Evolutionary conservation across 2,113 vertebrate species (phyloP).

Genomic region (Strigops habroptila): DNA sequence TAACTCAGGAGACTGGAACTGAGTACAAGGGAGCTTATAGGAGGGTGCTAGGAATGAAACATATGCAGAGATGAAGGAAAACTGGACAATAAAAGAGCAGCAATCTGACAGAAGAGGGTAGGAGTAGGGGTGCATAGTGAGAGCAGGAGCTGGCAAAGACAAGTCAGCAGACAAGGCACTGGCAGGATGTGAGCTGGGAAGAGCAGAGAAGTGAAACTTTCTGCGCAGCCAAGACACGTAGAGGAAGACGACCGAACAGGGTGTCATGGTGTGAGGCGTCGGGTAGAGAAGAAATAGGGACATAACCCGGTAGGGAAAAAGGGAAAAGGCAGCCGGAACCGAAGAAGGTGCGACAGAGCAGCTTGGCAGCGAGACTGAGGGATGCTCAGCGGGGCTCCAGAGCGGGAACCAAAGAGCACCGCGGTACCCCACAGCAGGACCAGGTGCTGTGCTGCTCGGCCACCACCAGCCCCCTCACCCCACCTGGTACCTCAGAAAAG

Average conservation of each 20-base stretch:
- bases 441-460: background rate
- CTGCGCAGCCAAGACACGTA: background rate
- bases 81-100: background rate
- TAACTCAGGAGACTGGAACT: background rate
- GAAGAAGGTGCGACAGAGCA: too few species aligned
- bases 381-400: background rate
- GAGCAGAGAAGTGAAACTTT: background rate
- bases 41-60: background rate
- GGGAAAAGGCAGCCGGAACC: background rate
- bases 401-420: background rate
- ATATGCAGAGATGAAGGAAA: background rate
- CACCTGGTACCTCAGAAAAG: conserved; percentile 75
- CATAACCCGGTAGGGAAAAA: too few species aligned
- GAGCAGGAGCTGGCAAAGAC: background rate
- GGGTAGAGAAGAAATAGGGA: too few species aligned
- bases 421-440: background rate
- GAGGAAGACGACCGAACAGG: too few species aligned
- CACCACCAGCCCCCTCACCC: background rate
- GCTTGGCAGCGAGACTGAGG: background rate
- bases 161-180: background rate
- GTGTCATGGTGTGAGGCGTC: too few species aligned
- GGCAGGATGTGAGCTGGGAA: fast-evolving
- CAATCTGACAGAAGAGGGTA: fast-evolving
- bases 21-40: background rate
- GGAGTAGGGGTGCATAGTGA: fast-evolving